phyloP scores from a whole-genome alignment of 2,113 vertebrate species.

The Herpetotheres cachinnans region DNA sequence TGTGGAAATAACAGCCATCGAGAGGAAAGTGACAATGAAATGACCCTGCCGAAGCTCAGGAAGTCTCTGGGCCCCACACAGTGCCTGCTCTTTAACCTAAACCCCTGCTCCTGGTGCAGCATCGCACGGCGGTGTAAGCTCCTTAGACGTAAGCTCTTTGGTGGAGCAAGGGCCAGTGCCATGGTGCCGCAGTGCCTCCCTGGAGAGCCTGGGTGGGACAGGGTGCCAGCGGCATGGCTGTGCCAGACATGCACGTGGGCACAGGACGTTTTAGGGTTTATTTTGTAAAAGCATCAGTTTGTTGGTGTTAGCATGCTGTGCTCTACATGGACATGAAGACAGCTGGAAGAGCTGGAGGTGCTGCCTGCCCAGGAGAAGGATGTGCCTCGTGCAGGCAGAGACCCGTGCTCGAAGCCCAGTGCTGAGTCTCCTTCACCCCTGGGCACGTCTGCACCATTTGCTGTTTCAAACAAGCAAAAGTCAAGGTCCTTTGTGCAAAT shows the following conservation, averaged over 20 bases:
- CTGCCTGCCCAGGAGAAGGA: rapidly evolving
- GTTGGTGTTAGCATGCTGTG: background rate
- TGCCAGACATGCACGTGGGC: rapidly evolving
- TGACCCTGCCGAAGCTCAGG: background rate
- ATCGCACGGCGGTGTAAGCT: rapidly evolving
- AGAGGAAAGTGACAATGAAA: background rate
- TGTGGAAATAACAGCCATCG: background rate
- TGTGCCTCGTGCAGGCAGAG: background rate
- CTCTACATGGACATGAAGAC: background rate
- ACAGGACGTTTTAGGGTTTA: background rate
- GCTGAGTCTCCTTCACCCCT: rapidly evolving
- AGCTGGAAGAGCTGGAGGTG: background rate
- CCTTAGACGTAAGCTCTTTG: conserved; percentile 12
- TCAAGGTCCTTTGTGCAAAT: background rate
- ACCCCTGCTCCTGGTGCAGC: background rate
- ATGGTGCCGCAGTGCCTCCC: too few relatives aligned
- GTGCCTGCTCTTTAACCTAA: background rate
- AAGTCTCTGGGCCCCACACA: background rate
- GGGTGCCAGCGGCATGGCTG: rapidly evolving
- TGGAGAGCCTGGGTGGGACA: rapidly evolving
- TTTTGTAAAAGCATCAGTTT: background rate
- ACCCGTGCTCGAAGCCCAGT: background rate
- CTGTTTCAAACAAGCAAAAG: background rate
- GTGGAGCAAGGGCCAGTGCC: rapidly evolving
- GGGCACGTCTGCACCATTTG: rapidly evolving